Evolutionary conservation across 2,113 vertebrate genomes (phyloP), one percentile per base, ranked within the genome.

Genomic region (Phoxinus phoxinus): DNA sequence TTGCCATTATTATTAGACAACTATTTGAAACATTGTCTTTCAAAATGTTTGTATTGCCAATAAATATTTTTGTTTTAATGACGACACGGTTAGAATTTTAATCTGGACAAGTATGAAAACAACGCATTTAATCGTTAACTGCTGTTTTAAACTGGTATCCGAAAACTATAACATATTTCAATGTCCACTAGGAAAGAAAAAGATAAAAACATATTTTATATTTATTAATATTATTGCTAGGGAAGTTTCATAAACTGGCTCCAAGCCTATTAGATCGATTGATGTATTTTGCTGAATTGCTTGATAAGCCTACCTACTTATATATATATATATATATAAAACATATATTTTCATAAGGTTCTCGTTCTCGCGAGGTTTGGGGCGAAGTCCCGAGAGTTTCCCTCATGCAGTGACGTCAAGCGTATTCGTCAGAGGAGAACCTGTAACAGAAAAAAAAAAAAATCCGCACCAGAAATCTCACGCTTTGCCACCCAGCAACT

Each of bases 281-380:
- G 53, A 56, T 21, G 19, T 21, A 1, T n/a, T n/a, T n/a, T n/a
- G n/a, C n/a, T n/a, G n/a, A n/a, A n/a, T n/a, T n/a, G n/a, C n/a
- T n/a, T n/a, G n/a, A n/a, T n/a, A n/a, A n/a, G n/a, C n/a, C n/a
- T n/a, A n/a, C n/a, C n/a, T n/a, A n/a, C n/a, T n/a, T n/a, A n/a
- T n/a, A n/a, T n/a, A n/a, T n/a, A n/a, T n/a, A n/a, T n/a, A n/a
- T n/a, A n/a, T n/a, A n/a, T n/a, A n/a, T n/a, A n/a, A n/a, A n/a
- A n/a, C n/a, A n/a, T n/a, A n/a, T n/a, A n/a, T n/a, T n/a, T n/a
- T n/a, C 41, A 11, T 44, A 13, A 15, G 19, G 32, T 69, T 69
- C 46, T 9, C 8, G 73, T 44, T 72, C 79, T 82, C 88, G 88
- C 88, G 88, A 89, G 63, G 87, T n/a, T 81, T 61, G 15, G 19